Evolutionary conservation across 2,113 vertebrate species (phyloP), one percentile per base, ranked within the genome.

Genomic region (Chionomys nivalis): DNA sequence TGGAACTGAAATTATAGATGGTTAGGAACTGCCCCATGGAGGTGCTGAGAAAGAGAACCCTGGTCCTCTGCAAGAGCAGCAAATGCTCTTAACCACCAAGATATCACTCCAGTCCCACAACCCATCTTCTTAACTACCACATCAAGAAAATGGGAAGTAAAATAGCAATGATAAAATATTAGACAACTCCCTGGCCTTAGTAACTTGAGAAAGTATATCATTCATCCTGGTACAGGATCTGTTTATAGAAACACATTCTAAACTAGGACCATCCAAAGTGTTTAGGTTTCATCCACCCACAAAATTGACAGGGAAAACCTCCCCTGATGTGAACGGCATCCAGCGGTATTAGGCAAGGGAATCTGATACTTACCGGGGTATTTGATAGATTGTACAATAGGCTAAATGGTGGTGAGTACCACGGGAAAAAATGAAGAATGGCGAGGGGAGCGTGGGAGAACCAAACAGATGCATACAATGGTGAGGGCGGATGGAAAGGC

Each of bases 121-220:
- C 16, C 61, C 61, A 44, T 65, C 16, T 65, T 55, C 14, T 92
- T 94, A 94, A 68, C 36, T 79, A 21, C 73, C 52, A 0, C 4
- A 36, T 28, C 16, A 87, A 92, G 23, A 91, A 58, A 82, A 68
- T 36, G 65, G 83, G 13, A 91, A 95, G 91, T 72, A 44, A 89
- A 88, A 70, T 89, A 73, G 49, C 52, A 75, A 49, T 65, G 65
- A 44, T 49, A 95, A 93, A 93, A 75, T 61, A 33, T 76, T 81
- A 65, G 68, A 52, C 24, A 61, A 33, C 73, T 93, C 16, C 14
- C 28, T 49, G 33, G 36, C 4, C 44, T 91, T 87, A 66, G 39
- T 55, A 42, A 36, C 8, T 13, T 73, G 73, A 33, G 7, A 24
- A 2, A 33, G 7, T 8, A 12, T 7, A 68, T 12, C 33, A 58